Percentiles rank a stretch among this genome's conserved stretches.
phyloP scores from a whole-genome alignment of 2,113 vertebrate genomes.

The cattle (Bos taurus) region ARS-UCD2.0 NC_037331.1:46757001-46757500 shows the following conservation, averaged over 20 bases:
- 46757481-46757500: neutral
- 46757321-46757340: neutral
- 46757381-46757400: neutral
- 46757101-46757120: neutral
- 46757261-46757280: neutral
- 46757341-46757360: neutral
- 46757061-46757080: neutral
- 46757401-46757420: neutral
- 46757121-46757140: neutral
- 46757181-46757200: neutral
- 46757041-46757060: rapidly evolving
- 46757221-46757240: neutral
- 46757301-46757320: neutral
- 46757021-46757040: neutral
- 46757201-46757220: neutral
- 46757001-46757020: neutral
- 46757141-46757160: neutral
- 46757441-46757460: neutral
- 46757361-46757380: neutral
- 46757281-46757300: neutral
- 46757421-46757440: neutral
- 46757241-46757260: neutral
- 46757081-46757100: neutral
- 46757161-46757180: neutral
- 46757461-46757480: neutral